Base-by-base conservation (phyloP, 1,140 invertebrate genomes). In the Conus betulinus region DNA sequence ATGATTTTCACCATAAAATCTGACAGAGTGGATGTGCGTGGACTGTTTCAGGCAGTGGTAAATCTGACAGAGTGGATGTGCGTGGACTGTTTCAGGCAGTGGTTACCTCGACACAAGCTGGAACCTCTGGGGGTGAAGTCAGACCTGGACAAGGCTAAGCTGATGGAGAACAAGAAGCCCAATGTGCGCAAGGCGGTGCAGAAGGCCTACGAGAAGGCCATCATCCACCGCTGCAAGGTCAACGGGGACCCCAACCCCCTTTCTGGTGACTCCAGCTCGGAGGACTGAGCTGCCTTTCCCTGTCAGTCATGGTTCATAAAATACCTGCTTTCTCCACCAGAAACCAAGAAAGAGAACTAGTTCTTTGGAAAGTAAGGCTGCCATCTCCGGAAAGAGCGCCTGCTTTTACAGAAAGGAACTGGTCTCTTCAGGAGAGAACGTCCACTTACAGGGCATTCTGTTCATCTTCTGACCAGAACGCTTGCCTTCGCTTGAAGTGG, bases 161-260 rank as follows among this genome's bases (percentile, higher is more conserved):
- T 99, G 81, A 97, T 97, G 8, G 98, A 99, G 95, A 98, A 98
- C 13, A 97, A 97, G 84, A 99, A 99, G 94, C 98, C 98, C 0
- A 97, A 98, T 2, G 98, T 99, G 63, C 96, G 98, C 51, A 99
- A 99, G 95, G 98, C 98, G 0, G 98, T 99, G 0, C 98, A 97
- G 93, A 98, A 98, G 94, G 98, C 98, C 0, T 99, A 98, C 93
- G 97, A 98, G 93, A 98, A 99, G 93, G 98, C 98, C 5, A 97
- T 99, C 93, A 96, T 97, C 92, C 98, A 99, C 95, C 96, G 98
- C 74, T 98, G 96, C 90, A 93, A 95, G 84, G 95, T 96, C 39
- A 95, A 94, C 13, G 95, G 95, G 10, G 95, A 96, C 88, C 95
- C 95, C 5, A 95, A 95, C 81, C 95, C 94, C 23, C 88, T 95